Evolutionary conservation across 2,888 invertebrate genomes (phyloP).

Genomic region (Folsomia manolachei): DNA sequence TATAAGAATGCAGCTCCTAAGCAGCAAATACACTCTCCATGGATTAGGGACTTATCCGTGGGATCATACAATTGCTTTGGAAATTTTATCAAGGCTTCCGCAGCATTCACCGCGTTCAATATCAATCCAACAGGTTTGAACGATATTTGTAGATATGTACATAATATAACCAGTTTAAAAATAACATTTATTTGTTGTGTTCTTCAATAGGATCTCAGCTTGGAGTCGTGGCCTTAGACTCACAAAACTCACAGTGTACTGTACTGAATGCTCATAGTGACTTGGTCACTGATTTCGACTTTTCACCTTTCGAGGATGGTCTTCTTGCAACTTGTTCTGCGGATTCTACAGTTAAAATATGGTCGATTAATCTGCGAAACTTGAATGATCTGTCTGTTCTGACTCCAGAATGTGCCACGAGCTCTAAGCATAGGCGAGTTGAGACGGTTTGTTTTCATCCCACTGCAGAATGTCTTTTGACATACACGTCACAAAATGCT

Average conservation of each 20-base stretch:
- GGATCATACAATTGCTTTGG: constrained; percentile 92
- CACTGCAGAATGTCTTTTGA: constrained; percentile 81
- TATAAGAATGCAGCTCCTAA: constrained; percentile 97
- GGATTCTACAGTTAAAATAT: constrained; percentile 55
- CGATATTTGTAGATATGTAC: not conserved
- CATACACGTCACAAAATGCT: constrained; percentile 77
- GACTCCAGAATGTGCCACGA: constrained; percentile 68
- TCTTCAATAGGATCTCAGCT: constrained; percentile 70
- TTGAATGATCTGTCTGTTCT: constrained; percentile 42
- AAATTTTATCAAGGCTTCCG: constrained; percentile 90
- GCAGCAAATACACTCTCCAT: constrained; percentile 87
- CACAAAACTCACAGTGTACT: too few species aligned
- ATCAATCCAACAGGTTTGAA: constrained; percentile 77
- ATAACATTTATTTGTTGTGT: not conserved
- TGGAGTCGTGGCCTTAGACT: constrained; percentile 81
- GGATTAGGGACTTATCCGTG: constrained; percentile 80
- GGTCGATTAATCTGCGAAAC: constrained; percentile 37
- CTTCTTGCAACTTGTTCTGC: constrained; percentile 76
- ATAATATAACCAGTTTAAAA: not conserved
- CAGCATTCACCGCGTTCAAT: constrained; percentile 91
- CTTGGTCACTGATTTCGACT: constrained; percentile 90
- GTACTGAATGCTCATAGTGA: constrained; percentile 64
- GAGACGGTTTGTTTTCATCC: constrained; percentile 91
- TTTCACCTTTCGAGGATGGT: constrained; percentile 93
- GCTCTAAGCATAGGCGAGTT: constrained; percentile 77